Evolutionary conservation across 2,113 vertebrate genomes (phyloP).

Genomic region (Grus americana): DNA sequence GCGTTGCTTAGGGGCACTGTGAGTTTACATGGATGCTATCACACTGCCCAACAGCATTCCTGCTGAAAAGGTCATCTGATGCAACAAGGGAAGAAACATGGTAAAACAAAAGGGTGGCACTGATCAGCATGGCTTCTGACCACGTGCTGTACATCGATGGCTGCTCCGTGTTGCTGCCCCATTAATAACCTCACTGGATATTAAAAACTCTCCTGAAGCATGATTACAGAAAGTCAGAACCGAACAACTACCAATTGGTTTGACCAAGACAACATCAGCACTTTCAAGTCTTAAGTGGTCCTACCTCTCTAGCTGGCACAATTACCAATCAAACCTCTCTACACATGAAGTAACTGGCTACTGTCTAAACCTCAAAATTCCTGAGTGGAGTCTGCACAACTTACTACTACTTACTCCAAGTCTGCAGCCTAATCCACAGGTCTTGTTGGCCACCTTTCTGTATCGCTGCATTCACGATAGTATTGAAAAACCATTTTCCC

Average conservation of each 20-base stretch:
- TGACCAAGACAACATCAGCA: not conserved
- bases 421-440: not conserved
- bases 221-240: not conserved
- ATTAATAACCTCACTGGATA: not conserved
- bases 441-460: not conserved
- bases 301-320: not conserved
- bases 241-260: not conserved
- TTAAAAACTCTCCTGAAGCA: not conserved
- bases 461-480: not conserved
- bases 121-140: not conserved
- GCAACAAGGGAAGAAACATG: not conserved
- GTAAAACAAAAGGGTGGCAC: not conserved
- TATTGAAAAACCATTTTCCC: not conserved
- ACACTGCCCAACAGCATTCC: not conserved
- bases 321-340: not conserved
- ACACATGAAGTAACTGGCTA: not conserved
- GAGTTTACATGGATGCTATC: not conserved
- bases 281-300: not conserved
- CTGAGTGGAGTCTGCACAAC: not conserved
- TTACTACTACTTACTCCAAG: not conserved
- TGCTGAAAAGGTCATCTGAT: not conserved
- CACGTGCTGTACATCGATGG: not conserved
- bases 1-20: not conserved
- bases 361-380: not conserved
- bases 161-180: not conserved